Percentiles rank a stretch among this genome's conserved stretches.
These are phyloP conservation scores for Iselma pallidipennis DNA, from an alignment of 2,888 invertebrate species.

Conservation along the genomic window DNA sequence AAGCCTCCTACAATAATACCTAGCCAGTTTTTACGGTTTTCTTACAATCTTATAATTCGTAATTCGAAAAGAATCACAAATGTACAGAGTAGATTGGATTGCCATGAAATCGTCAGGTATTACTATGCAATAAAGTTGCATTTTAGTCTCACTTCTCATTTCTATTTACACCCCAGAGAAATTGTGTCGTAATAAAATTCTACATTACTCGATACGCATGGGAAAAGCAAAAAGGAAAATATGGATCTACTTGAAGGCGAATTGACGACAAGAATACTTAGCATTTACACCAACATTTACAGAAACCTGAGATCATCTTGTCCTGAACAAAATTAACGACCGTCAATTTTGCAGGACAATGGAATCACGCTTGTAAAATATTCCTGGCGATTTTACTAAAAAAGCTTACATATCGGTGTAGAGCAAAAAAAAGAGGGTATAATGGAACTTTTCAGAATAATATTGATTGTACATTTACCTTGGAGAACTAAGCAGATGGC, in stretches of 20 bases:
- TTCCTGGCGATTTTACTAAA: background rate
- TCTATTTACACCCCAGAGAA: conserved; percentile 30
- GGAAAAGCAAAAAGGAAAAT: conserved; percentile 24
- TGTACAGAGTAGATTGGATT: background rate
- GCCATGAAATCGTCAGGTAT: background rate
- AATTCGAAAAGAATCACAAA: too few relatives aligned
- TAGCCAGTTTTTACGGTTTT: background rate
- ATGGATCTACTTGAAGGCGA: conserved; percentile 26
- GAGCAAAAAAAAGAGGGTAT: too few relatives aligned
- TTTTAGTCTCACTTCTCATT: conserved; percentile 3
- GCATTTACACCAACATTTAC: background rate
- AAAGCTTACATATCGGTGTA: too few relatives aligned
- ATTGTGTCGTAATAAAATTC: conserved; percentile 32
- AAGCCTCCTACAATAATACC: too few relatives aligned
- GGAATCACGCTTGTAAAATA: background rate
- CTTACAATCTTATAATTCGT: too few relatives aligned
- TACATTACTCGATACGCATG: conserved; percentile 27
- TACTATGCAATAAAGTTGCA: background rate
- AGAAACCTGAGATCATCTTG: too few relatives aligned
- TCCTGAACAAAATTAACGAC: background rate
- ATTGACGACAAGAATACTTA: conserved; percentile 14
- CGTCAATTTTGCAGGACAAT: background rate
- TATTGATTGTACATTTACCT: background rate
- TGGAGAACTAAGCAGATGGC: background rate
- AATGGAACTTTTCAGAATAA: background rate